Percentiles rank a stretch among this genome's conserved stretches.
phyloP scores from a whole-genome alignment of 1,140 invertebrate species.

The Caenorhabditis inopinata region DNA sequence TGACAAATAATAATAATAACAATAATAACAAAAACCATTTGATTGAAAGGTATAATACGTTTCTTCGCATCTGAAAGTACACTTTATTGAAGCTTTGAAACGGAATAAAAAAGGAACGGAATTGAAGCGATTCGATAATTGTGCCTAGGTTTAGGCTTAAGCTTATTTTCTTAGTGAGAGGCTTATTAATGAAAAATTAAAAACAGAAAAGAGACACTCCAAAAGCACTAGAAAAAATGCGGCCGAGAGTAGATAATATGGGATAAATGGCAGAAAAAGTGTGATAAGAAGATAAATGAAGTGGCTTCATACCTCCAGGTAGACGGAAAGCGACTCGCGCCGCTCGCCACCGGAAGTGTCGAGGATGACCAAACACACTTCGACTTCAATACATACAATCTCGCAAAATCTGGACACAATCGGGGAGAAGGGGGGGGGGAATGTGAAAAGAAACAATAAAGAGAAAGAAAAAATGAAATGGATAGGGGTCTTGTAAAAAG shows the following conservation, averaged over 20 bases:
- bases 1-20: too few species aligned
- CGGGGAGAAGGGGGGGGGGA: background rate
- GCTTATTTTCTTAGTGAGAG: too few species aligned
- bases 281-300: slow-evolving; percentile 6
- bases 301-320: slow-evolving; percentile 11
- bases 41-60: too few species aligned
- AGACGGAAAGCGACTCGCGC: background rate
- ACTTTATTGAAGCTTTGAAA: too few species aligned
- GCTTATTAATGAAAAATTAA: background rate
- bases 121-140: too few species aligned
- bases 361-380: slow-evolving; percentile 30
- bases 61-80: background rate
- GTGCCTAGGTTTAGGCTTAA: too few species aligned
- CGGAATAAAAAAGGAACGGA: too few species aligned
- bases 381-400: slow-evolving; percentile 13
- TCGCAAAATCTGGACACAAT: slow-evolving; percentile 21
- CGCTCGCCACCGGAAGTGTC: slow-evolving; percentile 5
- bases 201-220: background rate
- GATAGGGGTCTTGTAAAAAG: background rate
- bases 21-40: background rate
- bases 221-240: too few species aligned
- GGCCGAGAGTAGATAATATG: background rate
- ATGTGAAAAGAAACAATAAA: too few species aligned
- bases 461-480: background rate
- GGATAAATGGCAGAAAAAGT: slow-evolving; percentile 18